Conservation (phyloP, 2,113 vertebrate species). For the Meriones unguiculatus region DNA sequence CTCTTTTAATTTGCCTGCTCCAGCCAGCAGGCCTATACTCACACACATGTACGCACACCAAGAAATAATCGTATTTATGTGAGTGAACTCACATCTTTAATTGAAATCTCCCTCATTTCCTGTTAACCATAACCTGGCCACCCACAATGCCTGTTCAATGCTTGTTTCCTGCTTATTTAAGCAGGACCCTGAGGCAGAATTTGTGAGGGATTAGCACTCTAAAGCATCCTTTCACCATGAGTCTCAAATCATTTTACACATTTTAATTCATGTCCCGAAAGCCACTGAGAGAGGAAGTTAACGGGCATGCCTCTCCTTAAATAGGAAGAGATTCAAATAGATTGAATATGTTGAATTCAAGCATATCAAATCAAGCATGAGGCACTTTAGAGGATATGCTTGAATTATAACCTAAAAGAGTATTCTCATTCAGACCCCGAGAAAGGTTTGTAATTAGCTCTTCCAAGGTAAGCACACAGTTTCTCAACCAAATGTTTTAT, state of each 20-base stretch:
- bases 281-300: constrained; percentile 69
- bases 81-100: constrained; percentile 75
- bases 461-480: constrained; percentile 44
- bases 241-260: constrained; percentile 78
- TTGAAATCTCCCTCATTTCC: constrained; percentile 70
- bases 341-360: constrained; percentile 55
- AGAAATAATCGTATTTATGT: constrained; percentile 65
- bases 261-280: constrained; percentile 80
- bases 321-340: constrained; percentile 50
- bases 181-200: constrained; percentile 73
- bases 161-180: constrained; percentile 77
- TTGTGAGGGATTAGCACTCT: constrained; percentile 76
- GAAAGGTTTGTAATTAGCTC: constrained; percentile 43
- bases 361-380: constrained; percentile 46
- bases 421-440: constrained; percentile 38
- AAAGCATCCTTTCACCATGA: constrained; percentile 77
- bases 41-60: not conserved
- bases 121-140: constrained; percentile 70
- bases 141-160: constrained; percentile 70
- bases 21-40: not conserved
- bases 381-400: constrained; percentile 43
- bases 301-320: constrained; percentile 47
- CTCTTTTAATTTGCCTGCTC: not conserved
- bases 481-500: constrained; percentile 66
- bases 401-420: constrained; percentile 49